Base-by-base conservation (phyloP, 2,113 vertebrate genomes). In the Megaceryle maxima region DNA sequence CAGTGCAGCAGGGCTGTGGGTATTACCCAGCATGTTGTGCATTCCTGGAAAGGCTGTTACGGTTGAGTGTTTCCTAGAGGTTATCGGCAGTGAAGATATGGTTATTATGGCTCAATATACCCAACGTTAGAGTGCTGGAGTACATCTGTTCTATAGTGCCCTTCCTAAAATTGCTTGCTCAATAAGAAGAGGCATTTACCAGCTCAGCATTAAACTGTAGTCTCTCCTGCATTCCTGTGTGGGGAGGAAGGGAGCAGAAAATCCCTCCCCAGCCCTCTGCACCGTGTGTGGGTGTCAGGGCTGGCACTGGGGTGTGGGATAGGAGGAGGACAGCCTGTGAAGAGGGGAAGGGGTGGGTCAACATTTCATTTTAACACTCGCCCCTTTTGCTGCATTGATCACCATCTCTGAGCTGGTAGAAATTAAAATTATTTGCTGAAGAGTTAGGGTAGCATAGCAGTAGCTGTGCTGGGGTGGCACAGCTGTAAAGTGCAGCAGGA, bases 161-260 rank as follows among this genome's bases (percentile, higher is more conserved):
- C 92, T 88, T 92, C 82, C 88, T 90, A 41, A 93, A 93, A 93
- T 31, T 88, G 96, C 90, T 94, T 95, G 76, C 88, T 94, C 69
- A 93, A 88, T 81, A 70, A 83, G 72, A 93, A 26, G 94, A 94
- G 77, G 73, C 86, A 69, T 96, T 95, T 83, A 90, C 90, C 69
- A 96, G 83, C 88, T 96, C 93, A 96, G 96, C 92, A 83, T 69
- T 90, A 75, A 83, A n/a, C 77, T 68, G 46, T 48, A 43, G 68
- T 48, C 67, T 87, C 83, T 93, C 77, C 77, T 53, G 80, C 95
- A 88, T 94, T 96, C 92, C 94, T 93, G 46, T 43, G 64, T 1
- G 2, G 43, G 92, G 93, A 75, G 79, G 51, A 86, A 62, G 68
- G 88, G 72, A 90, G 72, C 1, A 6, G 75, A 86, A 96, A 94